Conservation (phyloP, 1,140 invertebrate genomes). For the Papilio polyxenes region DNA sequence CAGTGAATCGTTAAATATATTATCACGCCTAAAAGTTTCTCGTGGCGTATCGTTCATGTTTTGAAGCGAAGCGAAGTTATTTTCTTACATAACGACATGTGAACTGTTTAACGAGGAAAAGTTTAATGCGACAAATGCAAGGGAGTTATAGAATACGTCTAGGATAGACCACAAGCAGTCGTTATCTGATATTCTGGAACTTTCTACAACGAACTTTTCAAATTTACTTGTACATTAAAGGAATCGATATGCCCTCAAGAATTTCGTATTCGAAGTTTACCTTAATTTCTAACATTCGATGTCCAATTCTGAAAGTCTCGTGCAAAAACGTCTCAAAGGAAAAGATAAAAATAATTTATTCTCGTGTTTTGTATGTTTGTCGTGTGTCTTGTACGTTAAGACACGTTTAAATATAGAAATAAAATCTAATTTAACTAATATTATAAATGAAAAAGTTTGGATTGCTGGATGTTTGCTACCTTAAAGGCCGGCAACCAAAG, state of each 20-base stretch:
- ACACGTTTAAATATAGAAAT: too few species aligned
- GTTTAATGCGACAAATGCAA: neutral
- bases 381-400: too few species aligned
- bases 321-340: too few species aligned
- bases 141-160: neutral
- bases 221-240: neutral
- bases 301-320: too few species aligned
- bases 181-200: slow-evolving; percentile 8
- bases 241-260: neutral
- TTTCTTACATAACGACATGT: neutral
- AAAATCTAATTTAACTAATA: too few species aligned
- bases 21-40: neutral
- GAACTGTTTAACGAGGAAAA: neutral
- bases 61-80: neutral
- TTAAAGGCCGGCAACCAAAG: too few species aligned
- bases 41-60: neutral
- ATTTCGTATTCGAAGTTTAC: neutral
- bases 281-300: neutral
- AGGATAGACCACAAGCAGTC: neutral
- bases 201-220: neutral
- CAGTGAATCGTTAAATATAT: neutral
- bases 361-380: too few species aligned
- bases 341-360: too few species aligned
- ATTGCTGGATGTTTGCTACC: too few species aligned
- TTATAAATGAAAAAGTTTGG: too few species aligned